Conservation (phyloP, 1,140 invertebrate species). For the Coenobita brevimanus region DNA sequence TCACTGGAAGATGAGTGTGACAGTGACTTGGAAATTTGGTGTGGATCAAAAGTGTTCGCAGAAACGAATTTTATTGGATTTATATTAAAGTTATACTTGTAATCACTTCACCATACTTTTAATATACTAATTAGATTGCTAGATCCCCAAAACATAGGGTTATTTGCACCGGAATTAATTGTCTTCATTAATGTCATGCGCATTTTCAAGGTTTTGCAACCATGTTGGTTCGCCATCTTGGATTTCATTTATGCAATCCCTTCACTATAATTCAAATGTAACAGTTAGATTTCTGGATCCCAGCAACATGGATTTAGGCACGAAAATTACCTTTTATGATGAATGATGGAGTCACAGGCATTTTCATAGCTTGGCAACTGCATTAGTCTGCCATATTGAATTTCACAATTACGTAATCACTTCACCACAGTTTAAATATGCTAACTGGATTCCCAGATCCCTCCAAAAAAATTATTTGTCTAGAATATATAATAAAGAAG, state of each 20-base stretch:
- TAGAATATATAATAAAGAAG: too few species aligned
- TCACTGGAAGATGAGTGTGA: neutral
- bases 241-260: neutral
- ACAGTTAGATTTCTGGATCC: too few species aligned
- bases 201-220: neutral
- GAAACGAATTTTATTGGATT: neutral
- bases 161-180: neutral
- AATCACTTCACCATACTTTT: too few species aligned
- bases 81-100: too few species aligned
- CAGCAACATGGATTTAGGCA: neutral
- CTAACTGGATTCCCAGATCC: too few species aligned
- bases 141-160: neutral
- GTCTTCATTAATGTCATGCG: neutral
- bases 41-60: neutral
- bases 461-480: too few species aligned
- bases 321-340: neutral
- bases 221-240: neutral
- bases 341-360: too few species aligned
- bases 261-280: neutral
- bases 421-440: too few species aligned
- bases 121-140: too few species aligned
- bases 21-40: slow-evolving; percentile 3
- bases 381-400: neutral
- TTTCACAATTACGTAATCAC: too few species aligned
- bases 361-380: neutral